Evolutionary conservation across 2,888 invertebrate genomes (phyloP).

Genomic region (Napeogenes sylphis): DNA sequence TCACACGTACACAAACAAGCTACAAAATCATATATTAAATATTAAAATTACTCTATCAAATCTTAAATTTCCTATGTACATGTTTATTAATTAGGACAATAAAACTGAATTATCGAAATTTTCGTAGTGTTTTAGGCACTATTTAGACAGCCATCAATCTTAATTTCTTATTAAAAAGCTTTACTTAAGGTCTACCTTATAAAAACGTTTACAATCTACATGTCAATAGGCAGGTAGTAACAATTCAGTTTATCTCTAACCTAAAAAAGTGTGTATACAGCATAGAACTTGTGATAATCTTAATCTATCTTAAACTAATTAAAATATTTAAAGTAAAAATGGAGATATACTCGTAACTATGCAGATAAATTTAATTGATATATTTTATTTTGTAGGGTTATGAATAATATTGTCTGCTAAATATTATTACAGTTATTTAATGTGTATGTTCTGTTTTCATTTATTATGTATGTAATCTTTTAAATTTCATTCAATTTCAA

Average conservation of each 20-base stretch:
- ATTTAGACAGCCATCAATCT: conserved; percentile 78
- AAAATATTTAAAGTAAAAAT: conserved; percentile 20
- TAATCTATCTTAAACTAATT: conserved; percentile 26
- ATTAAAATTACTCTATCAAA: conserved; percentile 56
- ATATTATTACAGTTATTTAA: conserved; percentile 33
- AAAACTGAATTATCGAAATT: conserved; percentile 76
- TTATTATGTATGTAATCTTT: conserved; percentile 7
- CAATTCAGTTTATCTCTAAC: conserved; percentile 59
- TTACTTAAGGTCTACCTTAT: conserved; percentile 60
- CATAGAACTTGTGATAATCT: conserved; percentile 39
- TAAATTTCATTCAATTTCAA: conserved; percentile 12
- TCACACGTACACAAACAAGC: conserved; percentile 57
- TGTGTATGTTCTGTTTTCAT: conserved; percentile 12
- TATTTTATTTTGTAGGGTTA: conserved; percentile 35
- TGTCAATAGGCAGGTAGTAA: conserved; percentile 76
- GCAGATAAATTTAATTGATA: conserved; percentile 25
- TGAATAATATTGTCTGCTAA: conserved; percentile 40
- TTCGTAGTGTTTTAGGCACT: conserved; percentile 78
- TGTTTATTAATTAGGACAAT: conserved; percentile 61
- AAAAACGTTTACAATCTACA: conserved; percentile 68
- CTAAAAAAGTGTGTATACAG: conserved; percentile 55
- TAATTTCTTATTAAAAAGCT: conserved; percentile 73
- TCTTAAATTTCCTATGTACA: conserved; percentile 61
- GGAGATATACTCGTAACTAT: conserved; percentile 20
- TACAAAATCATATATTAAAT: conserved; percentile 55